Base-by-base conservation (phyloP, 2,797 vertebrate genomes). In the Rhodeus uyekii region DNA sequence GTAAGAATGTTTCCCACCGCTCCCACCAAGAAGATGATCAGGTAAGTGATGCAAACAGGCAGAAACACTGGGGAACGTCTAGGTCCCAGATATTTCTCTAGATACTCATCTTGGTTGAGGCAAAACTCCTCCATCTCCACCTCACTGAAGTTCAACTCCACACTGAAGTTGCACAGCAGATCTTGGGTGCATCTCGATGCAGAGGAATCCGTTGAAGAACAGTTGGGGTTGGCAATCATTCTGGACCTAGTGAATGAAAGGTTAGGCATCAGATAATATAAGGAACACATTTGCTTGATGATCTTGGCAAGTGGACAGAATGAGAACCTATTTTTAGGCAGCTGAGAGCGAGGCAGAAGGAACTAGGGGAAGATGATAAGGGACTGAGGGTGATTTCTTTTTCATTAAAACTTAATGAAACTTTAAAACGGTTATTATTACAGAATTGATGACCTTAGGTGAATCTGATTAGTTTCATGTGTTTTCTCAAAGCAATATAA, bases 21-120 rank as follows among this genome's bases (percentile, higher is more conserved):
- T 0, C 97, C 98, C 58, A 98, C 94, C 34, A 91, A 27, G 0
- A 99, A 98, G 91, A 99, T 96, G 86, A 96, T 16, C 87, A 98
- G 89, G 90, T 98, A 99, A 34, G 88, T 90, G 76, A 95, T 86
- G 76, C 96, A 98, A 87, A 99, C 87, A 0, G 96, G 97, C 24
- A 93, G 60, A 27, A 98, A 98, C 78, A 95, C 91, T 3, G 92
- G 79, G 0, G 96, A 96, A 39, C 89, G 93, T 14, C 90, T 93
- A 7, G 94, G 95, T 0, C 98, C 98, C 87, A 97, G 80, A 86
- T 95, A 94, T 67, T 95, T 96, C 32, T 95, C 65, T 63, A 96
- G 93, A 84, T 96, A 95, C 71, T 93, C 89, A 19, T 97, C 93
- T 0, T 93, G 87, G 0, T 95, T 95, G 88, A 98, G 86, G 90